phyloP scores from a whole-genome alignment of 2,113 vertebrate species.

The Pangasianodon gigas region DNA sequence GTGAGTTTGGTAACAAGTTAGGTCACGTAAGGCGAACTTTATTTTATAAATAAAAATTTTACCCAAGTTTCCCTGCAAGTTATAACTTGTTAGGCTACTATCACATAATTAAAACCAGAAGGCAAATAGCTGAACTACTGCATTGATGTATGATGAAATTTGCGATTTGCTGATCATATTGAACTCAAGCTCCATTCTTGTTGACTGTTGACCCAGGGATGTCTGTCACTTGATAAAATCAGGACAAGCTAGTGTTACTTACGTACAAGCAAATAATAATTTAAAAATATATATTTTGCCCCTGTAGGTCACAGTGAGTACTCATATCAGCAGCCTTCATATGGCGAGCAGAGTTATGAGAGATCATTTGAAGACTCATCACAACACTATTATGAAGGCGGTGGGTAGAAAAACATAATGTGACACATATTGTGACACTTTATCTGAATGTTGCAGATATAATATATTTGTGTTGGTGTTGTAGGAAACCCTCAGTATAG shows the following conservation, averaged over 20 bases:
- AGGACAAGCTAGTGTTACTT: background rate
- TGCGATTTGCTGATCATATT: background rate
- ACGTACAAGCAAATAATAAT: background rate
- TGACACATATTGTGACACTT: background rate
- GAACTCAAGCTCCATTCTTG: background rate
- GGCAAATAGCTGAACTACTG: background rate
- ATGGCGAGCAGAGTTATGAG: conserved; percentile 91
- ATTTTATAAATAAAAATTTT: background rate
- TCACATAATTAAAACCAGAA: background rate
- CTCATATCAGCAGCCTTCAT: conserved; percentile 89
- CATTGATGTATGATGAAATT: background rate
- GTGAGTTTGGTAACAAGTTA: background rate
- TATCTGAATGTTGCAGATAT: background rate
- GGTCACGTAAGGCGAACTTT: background rate
- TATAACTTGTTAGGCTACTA: background rate
- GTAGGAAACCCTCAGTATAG: conserved; percentile 90
- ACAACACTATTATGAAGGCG: conserved; percentile 95
- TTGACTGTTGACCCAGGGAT: background rate
- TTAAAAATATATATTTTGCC: background rate
- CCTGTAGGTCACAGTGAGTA: conserved; percentile 86
- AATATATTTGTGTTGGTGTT: background rate
- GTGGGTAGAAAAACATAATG: conserved; percentile 65
- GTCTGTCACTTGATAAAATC: background rate
- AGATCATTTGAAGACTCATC: conserved; percentile 89
- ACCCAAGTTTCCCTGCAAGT: background rate